Evolutionary conservation across 2,113 vertebrate genomes (phyloP).

Genomic region (Corythoichthys intestinalis): DNA sequence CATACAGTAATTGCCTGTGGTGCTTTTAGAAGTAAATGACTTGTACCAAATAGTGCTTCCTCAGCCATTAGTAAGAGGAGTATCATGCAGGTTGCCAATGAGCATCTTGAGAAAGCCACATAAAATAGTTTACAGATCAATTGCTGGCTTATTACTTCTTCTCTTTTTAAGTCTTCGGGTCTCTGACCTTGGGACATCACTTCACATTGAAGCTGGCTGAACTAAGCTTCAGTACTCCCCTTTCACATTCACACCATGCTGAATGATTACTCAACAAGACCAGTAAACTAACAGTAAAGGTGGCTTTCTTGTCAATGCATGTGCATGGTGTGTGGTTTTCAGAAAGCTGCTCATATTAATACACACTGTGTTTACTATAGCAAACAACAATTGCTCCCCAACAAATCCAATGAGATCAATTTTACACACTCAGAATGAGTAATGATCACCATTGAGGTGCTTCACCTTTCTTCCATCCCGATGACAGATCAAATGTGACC

Average conservation of each 20-base stretch:
- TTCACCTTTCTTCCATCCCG: constrained; percentile 20
- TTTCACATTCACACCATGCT: constrained; percentile 19
- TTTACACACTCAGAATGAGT: constrained; percentile 37
- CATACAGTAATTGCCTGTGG: constrained; percentile 15
- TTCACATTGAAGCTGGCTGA: constrained; percentile 19
- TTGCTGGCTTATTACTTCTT: constrained; percentile 24
- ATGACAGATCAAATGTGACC: constrained; percentile 31
- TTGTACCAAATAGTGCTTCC: constrained; percentile 10
- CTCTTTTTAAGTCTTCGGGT: constrained; percentile 28
- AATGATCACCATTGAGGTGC: constrained; percentile 28
- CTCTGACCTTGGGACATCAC: constrained; percentile 39
- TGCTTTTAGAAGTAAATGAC: constrained; percentile 13
- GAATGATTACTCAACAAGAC: constrained; percentile 32
- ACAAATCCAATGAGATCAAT: constrained; percentile 33
- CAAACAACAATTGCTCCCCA: neutral
- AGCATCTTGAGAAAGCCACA: constrained; percentile 27
- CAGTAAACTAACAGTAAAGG: neutral
- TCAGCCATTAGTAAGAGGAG: constrained; percentile 17
- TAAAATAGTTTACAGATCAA: constrained; percentile 41
- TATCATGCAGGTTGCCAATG: neutral
- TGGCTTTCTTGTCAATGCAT: neutral
- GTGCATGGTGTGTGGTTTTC: neutral
- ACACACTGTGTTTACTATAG: neutral
- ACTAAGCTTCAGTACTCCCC: constrained; percentile 19
- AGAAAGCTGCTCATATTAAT: neutral